Conservation (phyloP, 1,140 invertebrate genomes). For the Drosophila parvula region DNA sequence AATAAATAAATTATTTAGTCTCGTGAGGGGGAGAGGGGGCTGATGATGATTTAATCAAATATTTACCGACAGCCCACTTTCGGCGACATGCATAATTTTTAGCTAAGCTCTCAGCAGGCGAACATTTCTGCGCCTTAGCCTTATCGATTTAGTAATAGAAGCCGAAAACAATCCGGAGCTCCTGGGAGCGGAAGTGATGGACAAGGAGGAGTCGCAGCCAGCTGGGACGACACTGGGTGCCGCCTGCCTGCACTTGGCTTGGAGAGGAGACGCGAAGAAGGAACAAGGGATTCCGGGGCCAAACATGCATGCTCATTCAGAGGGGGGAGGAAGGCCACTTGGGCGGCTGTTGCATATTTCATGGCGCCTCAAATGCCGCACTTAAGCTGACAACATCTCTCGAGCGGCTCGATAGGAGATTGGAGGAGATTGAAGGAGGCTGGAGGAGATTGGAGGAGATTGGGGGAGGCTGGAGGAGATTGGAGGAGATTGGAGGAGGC, state of each 20-base stretch:
- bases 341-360: conserved; percentile 69
- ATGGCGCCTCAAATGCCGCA: conserved; percentile 68
- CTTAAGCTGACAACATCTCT: conserved; percentile 68
- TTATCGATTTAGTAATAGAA: conserved; percentile 5
- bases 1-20: background rate
- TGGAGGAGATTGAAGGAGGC: background rate
- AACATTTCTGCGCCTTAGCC: no score
- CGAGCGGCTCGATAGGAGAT: background rate
- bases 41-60: background rate
- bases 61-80: conserved; percentile 2
- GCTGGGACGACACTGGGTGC: background rate
- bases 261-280: background rate
- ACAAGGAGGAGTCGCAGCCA: background rate
- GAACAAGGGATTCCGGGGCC: background rate
- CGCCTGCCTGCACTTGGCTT: conserved; percentile 5
- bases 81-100: conserved; percentile 24
- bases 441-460: background rate
- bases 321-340: conserved; percentile 19
- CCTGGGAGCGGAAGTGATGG: conserved; percentile 10
- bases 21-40: no score
- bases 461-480: no score
- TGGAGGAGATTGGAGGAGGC: no score
- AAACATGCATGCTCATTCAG: conserved; percentile 32
- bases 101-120: background rate
- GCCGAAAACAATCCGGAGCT: background rate